phyloP scores from a whole-genome alignment of 2,888 invertebrate genomes.

The Ceratothoa steindachneri region DNA sequence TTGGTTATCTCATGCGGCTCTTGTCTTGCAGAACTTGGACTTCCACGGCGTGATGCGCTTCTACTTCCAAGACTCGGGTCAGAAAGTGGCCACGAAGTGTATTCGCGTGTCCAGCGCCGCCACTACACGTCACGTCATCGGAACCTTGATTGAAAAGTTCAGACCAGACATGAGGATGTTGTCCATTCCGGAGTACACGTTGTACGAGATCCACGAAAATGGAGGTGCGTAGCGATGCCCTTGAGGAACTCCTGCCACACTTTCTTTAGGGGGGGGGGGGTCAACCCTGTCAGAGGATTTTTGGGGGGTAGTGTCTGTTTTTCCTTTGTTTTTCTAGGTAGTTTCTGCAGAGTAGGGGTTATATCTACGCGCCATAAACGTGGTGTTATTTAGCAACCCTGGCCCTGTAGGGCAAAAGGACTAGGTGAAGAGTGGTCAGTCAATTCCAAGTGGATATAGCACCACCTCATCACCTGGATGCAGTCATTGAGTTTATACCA shows the following conservation, averaged over 20 bases:
- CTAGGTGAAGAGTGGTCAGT: too few species aligned
- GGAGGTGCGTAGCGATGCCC: constrained; percentile 61
- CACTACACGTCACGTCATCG: constrained; percentile 91
- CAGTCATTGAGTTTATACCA: too few species aligned
- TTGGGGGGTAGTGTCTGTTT: not conserved
- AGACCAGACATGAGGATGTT: constrained; percentile 98
- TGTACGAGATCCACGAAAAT: constrained; percentile 70
- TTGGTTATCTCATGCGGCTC: too few species aligned
- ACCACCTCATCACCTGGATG: too few species aligned
- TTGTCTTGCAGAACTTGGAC: constrained; percentile 77
- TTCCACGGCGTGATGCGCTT: constrained; percentile 97
- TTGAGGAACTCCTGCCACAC: not conserved
- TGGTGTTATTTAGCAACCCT: too few species aligned
- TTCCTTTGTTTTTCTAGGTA: not conserved
- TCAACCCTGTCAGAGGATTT: not conserved
- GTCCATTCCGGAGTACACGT: constrained; percentile 62
- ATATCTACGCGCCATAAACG: too few species aligned
- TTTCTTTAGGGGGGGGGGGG: not conserved
- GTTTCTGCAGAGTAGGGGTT: too few species aligned
- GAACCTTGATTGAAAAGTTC: constrained; percentile 96
- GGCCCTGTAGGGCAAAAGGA: too few species aligned
- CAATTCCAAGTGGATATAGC: too few species aligned
- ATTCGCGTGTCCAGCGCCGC: constrained; percentile 96
- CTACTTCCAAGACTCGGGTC: constrained; percentile 98
- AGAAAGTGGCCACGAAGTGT: constrained; percentile 98